These are phyloP conservation scores for Guaruba guarouba DNA, from an alignment of 2,113 vertebrate species.

Conservation along the genomic window DNA sequence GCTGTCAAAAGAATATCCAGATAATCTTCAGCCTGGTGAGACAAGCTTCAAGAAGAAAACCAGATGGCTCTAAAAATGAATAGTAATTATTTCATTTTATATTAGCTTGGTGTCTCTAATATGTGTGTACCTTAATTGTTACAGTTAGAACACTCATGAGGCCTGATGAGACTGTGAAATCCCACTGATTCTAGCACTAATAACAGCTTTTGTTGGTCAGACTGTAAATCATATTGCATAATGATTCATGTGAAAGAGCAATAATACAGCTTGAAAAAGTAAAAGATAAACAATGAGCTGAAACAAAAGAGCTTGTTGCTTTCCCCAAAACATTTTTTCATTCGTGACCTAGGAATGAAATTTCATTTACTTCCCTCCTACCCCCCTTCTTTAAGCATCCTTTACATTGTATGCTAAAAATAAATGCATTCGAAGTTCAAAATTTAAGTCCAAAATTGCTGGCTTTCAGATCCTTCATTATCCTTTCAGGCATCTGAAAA, in stretches of 20 bases:
- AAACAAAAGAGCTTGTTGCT: constrained; percentile 8
- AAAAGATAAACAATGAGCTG: constrained; percentile 4
- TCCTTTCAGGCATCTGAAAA: constrained; percentile 66
- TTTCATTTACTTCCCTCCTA: background rate
- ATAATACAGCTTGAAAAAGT: constrained; percentile 14
- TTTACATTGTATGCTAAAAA: constrained; percentile 61
- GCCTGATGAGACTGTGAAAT: constrained; percentile 13
- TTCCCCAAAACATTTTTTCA: constrained; percentile 33
- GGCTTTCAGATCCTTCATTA: constrained; percentile 65
- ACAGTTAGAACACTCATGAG: background rate
- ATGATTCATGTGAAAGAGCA: constrained; percentile 13
- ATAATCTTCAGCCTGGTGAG: constrained; percentile 24
- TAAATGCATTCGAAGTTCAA: constrained; percentile 41
- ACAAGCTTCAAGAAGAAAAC: constrained; percentile 2
- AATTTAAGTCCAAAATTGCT: constrained; percentile 69
- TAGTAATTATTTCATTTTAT: background rate
- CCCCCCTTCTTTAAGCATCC: background rate
- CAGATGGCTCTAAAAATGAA: constrained; percentile 2
- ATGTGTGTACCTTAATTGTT: background rate
- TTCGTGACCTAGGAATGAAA: constrained; percentile 39
- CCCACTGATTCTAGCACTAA: background rate
- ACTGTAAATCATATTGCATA: background rate
- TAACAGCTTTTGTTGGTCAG: constrained; percentile 26
- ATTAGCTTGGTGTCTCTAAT: background rate
- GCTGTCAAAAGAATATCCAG: constrained; percentile 34